A percentile compares a stretch with the other conserved stretches of the same genome.
These are phyloP conservation scores for Mallotus villosus DNA, from an alignment of 2,797 vertebrate species.

Conservation along the genomic window DNA sequence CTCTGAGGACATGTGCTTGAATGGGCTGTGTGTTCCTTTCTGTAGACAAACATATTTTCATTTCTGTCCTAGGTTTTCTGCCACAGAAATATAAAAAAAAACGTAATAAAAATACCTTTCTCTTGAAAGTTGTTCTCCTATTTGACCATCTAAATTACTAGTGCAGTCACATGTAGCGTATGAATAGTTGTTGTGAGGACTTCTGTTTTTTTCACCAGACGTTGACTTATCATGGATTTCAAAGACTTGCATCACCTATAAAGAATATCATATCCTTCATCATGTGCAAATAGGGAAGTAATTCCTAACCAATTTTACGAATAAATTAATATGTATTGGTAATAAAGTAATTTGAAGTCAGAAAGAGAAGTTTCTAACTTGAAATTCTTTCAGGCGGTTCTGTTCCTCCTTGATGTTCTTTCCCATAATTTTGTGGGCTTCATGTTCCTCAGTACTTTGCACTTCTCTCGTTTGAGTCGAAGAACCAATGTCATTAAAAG, in stretches of 20 bases:
- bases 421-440: background rate
- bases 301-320: background rate
- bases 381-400: background rate
- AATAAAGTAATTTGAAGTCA: background rate
- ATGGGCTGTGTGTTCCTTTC: constrained; percentile 23
- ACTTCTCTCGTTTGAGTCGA: background rate
- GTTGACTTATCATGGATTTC: constrained; percentile 12
- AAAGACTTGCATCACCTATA: constrained; percentile 20
- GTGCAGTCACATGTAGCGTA: constrained; percentile 6
- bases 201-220: constrained; percentile 3
- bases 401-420: constrained; percentile 5
- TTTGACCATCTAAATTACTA: constrained; percentile 19
- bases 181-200: background rate
- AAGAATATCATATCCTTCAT: constrained; percentile 7
- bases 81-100: background rate
- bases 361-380: background rate
- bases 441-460: constrained; percentile 13
- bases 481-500: background rate
- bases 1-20: constrained; percentile 1
- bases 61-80: constrained; percentile 3
- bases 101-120: constrained; percentile 17
- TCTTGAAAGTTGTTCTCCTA: background rate
- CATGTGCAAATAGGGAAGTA: too few relatives aligned
- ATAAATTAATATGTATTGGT: too few relatives aligned
- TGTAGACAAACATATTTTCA: constrained; percentile 20